Conservation (phyloP, 2,888 invertebrate species). For the Blastobasis adustella region DNA sequence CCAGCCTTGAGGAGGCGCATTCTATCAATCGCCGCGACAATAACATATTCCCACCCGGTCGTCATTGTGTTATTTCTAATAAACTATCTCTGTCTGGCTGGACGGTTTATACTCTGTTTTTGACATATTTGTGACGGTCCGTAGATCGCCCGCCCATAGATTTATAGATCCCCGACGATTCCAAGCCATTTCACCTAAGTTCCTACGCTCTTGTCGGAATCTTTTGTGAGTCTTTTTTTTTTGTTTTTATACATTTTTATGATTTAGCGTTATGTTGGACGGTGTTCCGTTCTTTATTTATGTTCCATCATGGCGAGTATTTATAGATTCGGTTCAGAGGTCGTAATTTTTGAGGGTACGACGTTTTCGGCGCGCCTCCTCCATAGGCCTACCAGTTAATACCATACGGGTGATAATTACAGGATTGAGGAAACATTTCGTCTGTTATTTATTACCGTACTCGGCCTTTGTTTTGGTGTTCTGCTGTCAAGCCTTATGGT, state of each 20-base stretch:
- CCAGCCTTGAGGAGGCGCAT: slow-evolving; percentile 15
- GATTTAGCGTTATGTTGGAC: slow-evolving; percentile 41
- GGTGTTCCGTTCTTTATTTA: slow-evolving; percentile 5
- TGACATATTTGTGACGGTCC: slow-evolving; percentile 72
- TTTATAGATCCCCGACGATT: slow-evolving; percentile 45
- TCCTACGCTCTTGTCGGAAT: slow-evolving; percentile 35
- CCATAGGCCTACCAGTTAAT: no score
- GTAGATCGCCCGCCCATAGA: slow-evolving; percentile 42
- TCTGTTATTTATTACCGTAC: no score
- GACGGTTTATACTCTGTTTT: slow-evolving; percentile 56
- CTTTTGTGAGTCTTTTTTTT: slow-evolving; percentile 33
- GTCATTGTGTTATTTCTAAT: slow-evolving; percentile 57
- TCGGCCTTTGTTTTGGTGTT: no score
- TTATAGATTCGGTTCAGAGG: no score
- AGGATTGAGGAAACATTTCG: no score
- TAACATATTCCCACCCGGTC: slow-evolving; percentile 30
- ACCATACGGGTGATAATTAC: no score
- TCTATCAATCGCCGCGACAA: slow-evolving; percentile 40
- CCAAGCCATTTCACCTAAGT: slow-evolving; percentile 54
- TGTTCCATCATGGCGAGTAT: not conserved
- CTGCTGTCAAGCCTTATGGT: no score
- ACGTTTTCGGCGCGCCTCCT: no score
- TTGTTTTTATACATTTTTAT: slow-evolving; percentile 34
- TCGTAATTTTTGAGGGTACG: no score
- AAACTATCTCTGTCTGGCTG: slow-evolving; percentile 56